Evolutionary conservation across 2,888 invertebrate species (phyloP).

Genomic region (Operophtera brumata): DNA sequence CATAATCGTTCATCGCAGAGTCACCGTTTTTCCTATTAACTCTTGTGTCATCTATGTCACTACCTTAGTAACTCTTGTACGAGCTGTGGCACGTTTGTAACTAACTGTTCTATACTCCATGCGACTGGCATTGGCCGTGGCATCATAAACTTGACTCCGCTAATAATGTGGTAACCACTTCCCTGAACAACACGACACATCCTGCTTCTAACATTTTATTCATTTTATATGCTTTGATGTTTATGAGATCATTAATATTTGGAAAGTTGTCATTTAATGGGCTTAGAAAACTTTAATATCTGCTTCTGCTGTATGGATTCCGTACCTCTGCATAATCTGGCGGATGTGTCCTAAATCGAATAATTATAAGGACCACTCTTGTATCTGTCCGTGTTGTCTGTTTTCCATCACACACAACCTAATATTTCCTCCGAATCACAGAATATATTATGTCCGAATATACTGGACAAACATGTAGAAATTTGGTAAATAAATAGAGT

Average conservation of each 20-base stretch:
- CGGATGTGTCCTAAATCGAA: too few species aligned
- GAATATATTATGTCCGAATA: too few species aligned
- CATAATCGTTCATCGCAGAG: slow-evolving; percentile 1
- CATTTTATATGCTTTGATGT: slow-evolving; percentile 3
- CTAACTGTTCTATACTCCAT: not conserved
- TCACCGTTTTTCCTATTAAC: not conserved
- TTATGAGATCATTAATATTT: not conserved
- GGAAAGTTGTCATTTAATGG: not conserved
- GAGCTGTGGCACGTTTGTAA: too few species aligned
- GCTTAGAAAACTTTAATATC: not conserved
- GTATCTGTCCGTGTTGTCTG: too few species aligned
- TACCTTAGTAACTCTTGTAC: not conserved
- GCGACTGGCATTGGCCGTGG: slow-evolving; percentile 7
- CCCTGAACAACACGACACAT: slow-evolving; percentile 7
- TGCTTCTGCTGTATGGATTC: not conserved
- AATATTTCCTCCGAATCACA: too few species aligned
- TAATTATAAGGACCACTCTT: too few species aligned
- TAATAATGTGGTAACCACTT: slow-evolving; percentile 12
- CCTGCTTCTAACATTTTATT: slow-evolving; percentile 15
- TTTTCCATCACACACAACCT: too few species aligned
- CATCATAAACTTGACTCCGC: slow-evolving; percentile 17
- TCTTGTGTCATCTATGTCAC: not conserved
- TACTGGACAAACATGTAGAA: too few species aligned
- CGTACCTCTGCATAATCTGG: too few species aligned
- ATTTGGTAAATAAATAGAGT: too few species aligned